A percentile compares a stretch with the other conserved stretches of the same genome.
Conservation (phyloP, 2,113 vertebrate species). For the Heliornis fulica region DNA sequence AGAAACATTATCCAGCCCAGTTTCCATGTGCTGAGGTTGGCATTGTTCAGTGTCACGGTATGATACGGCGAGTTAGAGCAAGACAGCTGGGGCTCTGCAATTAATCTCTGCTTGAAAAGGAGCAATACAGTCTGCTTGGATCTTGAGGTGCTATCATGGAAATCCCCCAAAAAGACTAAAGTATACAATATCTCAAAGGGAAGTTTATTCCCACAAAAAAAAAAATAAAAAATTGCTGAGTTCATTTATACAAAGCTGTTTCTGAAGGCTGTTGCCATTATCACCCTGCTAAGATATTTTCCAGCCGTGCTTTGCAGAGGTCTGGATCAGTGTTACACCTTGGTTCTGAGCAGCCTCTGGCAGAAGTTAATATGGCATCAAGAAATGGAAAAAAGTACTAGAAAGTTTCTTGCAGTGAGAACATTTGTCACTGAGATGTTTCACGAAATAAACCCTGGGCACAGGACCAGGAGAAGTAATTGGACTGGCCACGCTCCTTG, state of each 20-base stretch:
- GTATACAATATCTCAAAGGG: not conserved
- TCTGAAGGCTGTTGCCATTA: not conserved
- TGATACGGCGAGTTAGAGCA: not conserved
- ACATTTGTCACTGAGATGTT: slow-evolving; percentile 66
- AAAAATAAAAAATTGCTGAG: slow-evolving; percentile 14
- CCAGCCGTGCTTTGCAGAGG: slow-evolving; percentile 2
- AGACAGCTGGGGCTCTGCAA: not conserved
- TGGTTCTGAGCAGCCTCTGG: slow-evolving; percentile 45
- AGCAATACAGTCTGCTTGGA: not conserved
- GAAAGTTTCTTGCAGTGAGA: slow-evolving; percentile 63
- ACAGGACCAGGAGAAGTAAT: slow-evolving; percentile 68
- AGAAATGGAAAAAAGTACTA: slow-evolving; percentile 43
- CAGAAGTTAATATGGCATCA: slow-evolving; percentile 38
- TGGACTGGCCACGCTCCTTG: slow-evolving; percentile 44
- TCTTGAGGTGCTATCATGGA: not conserved
- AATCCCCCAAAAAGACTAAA: slow-evolving; percentile 18
- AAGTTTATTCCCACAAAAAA: slow-evolving; percentile 3
- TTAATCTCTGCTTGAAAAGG: not conserved
- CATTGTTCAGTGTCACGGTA: not conserved
- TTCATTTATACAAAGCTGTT: slow-evolving; percentile 40
- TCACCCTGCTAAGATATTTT: slow-evolving; percentile 47
- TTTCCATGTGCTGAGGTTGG: not conserved
- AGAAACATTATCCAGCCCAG: not conserved
- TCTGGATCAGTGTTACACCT: slow-evolving; percentile 38
- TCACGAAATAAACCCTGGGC: slow-evolving; percentile 66